Evolutionary conservation across 2,113 vertebrate species (phyloP), one percentile per base, ranked within the genome.

Genomic region (Zingel zingel): DNA sequence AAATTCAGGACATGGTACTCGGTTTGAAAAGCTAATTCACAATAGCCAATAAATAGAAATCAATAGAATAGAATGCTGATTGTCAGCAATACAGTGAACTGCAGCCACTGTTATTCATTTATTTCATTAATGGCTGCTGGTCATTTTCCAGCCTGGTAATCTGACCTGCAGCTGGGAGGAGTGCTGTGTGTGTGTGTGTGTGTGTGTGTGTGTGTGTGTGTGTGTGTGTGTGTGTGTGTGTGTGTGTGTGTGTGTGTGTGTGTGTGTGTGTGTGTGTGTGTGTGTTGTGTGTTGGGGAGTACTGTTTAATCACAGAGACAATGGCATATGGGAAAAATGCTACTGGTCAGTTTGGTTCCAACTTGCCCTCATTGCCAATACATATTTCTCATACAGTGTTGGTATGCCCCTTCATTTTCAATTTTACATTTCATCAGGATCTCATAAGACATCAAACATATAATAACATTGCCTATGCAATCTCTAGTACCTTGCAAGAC

Each of bases 71-170:
- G 16, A 50, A 39, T 0, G 10, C 25, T 25, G 62, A 47, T 21
- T 30, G 6, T 43, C 57, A 67, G 54, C 10, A 33, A 7, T 39
- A 72, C n/a, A 65, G 18, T 15, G 16, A 79, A 48, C 30, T 64
- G 78, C 18, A 43, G 68, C 48, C 13, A 14, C 33, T 11, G 47
- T 33, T 80, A 59, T 70, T 74, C 21, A 27, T 3, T 48, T n/a
- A n/a, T n/a, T n/a, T n/a, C n/a, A n/a, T 65, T 72, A 21, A 33
- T 64, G 68, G 69, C 53, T 65, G 78, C 19, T 70, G 64, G 47
- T 75, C 70, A 67, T 80, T 81, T 81, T 79, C 75, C 83, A 82
- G 72, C 54, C 74, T 51, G 85, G 85, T 85, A 72, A 85, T 61
- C 69, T 83, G 82, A 85, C 82, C 84, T 73, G 56, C 65, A 83